Base-by-base conservation (phyloP, 2,888 invertebrate genomes). In the Quadroppia sp. region DNA sequence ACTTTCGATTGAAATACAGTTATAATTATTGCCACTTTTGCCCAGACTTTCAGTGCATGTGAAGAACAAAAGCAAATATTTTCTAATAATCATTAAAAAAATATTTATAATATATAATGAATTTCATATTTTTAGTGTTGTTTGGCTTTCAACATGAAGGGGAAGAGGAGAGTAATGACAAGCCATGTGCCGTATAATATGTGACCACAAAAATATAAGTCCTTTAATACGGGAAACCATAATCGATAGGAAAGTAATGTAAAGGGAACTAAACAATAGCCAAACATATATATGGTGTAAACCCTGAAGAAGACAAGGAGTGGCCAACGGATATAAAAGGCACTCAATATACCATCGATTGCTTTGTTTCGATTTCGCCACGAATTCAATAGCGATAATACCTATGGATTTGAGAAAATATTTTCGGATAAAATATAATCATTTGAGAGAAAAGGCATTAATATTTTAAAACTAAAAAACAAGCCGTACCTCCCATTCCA, bases 401-500 rank as follows among this genome's bases (percentile, higher is more conserved):
- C 67, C 67, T 67, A n/a, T 28, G 28, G 50, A 20, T 53, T 53
- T 53, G n/a, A 20, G 50, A n/a, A n/a, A n/a, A n/a, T n/a, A n/a
- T n/a, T n/a, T 13, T 11, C 2, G 25, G 20, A 61, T 17, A 32
- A 7, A 11, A 61, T 4, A 32, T 30, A 45, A 45, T 45, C 11
- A 45, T 17, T 45, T 7, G 15, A 45, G 6, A 15, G 11, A 45
- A 36, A 36, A 15, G 15, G 23, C 6, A 53, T 25, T 23, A 53
- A 13, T 23, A 20, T 3, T 20, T 50, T 2, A 6, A 6, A 53
- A 9, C 53, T 25, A 13, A 53, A 25, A 53, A 53, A 4, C 2
- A 45, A 53, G 25, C 25, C 11, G 71, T 74, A 90, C 90, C 80
- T 92, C 91, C 83, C 89, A 90, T 80, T 96, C 95, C 81, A 90